phyloP scores from a whole-genome alignment of 2,888 invertebrate genomes.

The Dasysyrphus tricinctus region DNA sequence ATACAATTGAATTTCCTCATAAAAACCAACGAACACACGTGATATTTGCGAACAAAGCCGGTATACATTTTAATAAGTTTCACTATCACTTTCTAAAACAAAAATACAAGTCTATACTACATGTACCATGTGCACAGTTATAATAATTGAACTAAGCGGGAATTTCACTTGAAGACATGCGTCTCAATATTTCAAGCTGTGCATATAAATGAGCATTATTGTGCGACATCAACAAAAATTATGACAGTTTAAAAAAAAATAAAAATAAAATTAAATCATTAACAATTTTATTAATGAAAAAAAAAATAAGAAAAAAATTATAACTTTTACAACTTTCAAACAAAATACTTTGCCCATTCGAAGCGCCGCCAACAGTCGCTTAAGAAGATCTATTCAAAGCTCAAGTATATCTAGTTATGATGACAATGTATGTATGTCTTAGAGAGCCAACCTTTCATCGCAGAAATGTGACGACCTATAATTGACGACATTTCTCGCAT shows the following conservation, averaged over 20 bases:
- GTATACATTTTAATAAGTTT: conserved; percentile 28
- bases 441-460: conserved; percentile 66
- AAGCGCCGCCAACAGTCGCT: neutral
- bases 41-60: conserved; percentile 1
- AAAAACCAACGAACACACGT: neutral
- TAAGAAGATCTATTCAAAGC: neutral
- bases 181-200: conserved; percentile 11
- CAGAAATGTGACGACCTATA: conserved; percentile 70
- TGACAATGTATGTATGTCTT: conserved; percentile 16
- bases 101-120: conserved; percentile 36
- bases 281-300: neutral
- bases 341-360: conserved; percentile 49
- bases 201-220: conserved; percentile 65
- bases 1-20: conserved; percentile 3
- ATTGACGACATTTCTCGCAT: conserved; percentile 69
- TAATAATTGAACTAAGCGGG: conserved; percentile 50
- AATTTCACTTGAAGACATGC: conserved; percentile 50
- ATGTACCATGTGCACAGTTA: conserved; percentile 19
- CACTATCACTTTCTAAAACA: conserved; percentile 72
- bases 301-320: neutral
- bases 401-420: neutral
- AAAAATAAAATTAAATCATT: conserved; percentile 34
- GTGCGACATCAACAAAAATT: conserved; percentile 45
- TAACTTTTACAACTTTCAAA: conserved; percentile 54
- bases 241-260: conserved; percentile 61